Percentiles rank a stretch among this genome's conserved stretches.
Conservation (phyloP, 2,888 invertebrate genomes). For the Bellardia bayeri region DNA sequence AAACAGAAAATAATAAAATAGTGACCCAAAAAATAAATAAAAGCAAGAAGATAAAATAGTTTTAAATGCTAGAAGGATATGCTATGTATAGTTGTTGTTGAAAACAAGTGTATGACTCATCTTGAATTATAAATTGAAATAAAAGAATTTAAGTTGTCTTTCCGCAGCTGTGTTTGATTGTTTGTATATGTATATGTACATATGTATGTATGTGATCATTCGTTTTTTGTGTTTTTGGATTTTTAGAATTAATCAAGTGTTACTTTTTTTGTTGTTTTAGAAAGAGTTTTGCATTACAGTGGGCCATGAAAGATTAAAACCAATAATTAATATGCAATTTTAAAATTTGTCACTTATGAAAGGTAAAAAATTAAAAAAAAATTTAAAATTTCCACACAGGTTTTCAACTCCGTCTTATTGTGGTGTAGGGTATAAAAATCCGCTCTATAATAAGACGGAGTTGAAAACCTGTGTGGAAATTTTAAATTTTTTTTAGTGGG, state of each 20-base stretch:
- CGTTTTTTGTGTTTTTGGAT: conserved; percentile 1
- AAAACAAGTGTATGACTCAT: conserved; percentile 53
- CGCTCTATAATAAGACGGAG: too few relatives aligned
- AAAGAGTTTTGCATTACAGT: conserved; percentile 31
- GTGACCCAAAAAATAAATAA: conserved; percentile 59
- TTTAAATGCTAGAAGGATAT: neutral
- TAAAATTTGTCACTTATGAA: too few relatives aligned
- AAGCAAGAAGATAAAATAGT: conserved; percentile 27
- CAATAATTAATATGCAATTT: too few relatives aligned
- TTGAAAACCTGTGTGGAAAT: too few relatives aligned
- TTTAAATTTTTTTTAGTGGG: too few relatives aligned
- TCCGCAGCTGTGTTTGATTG: conserved; percentile 20
- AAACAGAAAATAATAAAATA: conserved; percentile 3
- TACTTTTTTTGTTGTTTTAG: neutral
- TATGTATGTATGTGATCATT: neutral
- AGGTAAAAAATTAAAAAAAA: too few relatives aligned
- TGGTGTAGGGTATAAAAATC: too few relatives aligned
- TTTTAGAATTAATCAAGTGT: conserved; percentile 45
- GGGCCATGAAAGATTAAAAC: neutral
- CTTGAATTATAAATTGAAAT: conserved; percentile 24
- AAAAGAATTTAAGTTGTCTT: conserved; percentile 15
- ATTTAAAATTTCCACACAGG: too few relatives aligned
- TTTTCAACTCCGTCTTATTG: too few relatives aligned
- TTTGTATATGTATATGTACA: neutral
- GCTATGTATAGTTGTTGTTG: conserved; percentile 14